Percentiles rank a stretch among this genome's conserved stretches.
Conservation (phyloP, 2,113 vertebrate species). For the Semnornis frantzii region DNA sequence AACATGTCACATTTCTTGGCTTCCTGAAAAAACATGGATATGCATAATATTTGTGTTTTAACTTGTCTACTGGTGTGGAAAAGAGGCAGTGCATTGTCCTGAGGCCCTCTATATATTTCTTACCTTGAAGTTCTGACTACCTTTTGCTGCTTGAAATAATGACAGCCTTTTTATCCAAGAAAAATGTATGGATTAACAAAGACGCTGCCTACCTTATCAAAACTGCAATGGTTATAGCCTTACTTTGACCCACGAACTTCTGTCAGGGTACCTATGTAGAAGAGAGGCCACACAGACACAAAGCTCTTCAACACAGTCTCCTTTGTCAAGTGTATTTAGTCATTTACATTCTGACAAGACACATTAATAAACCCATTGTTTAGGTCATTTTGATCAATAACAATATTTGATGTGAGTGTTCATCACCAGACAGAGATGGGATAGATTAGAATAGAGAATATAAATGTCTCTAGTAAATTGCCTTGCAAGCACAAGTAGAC, state of each 20-base stretch:
- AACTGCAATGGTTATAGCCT: background rate
- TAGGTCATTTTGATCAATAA: slow-evolving; percentile 13
- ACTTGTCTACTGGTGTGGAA: background rate
- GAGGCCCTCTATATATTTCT: background rate
- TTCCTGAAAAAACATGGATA: background rate
- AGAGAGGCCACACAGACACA: background rate
- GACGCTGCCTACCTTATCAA: background rate
- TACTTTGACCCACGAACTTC: background rate
- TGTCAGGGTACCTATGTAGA: background rate
- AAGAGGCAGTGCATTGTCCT: background rate
- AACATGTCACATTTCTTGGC: background rate
- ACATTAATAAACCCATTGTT: slow-evolving; percentile 17
- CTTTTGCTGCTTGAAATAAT: background rate
- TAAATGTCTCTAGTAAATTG: background rate
- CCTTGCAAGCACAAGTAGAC: background rate
- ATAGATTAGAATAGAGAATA: background rate
- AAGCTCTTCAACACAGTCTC: background rate
- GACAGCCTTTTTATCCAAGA: background rate
- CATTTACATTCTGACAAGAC: background rate
- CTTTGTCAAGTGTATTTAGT: background rate
- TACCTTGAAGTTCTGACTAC: background rate
- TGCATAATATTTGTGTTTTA: background rate
- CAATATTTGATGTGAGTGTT: background rate
- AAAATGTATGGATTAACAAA: background rate
- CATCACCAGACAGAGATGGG: background rate